Evolutionary conservation across 2,113 vertebrate genomes (phyloP).

Genomic region (Tautogolabrus adspersus): DNA sequence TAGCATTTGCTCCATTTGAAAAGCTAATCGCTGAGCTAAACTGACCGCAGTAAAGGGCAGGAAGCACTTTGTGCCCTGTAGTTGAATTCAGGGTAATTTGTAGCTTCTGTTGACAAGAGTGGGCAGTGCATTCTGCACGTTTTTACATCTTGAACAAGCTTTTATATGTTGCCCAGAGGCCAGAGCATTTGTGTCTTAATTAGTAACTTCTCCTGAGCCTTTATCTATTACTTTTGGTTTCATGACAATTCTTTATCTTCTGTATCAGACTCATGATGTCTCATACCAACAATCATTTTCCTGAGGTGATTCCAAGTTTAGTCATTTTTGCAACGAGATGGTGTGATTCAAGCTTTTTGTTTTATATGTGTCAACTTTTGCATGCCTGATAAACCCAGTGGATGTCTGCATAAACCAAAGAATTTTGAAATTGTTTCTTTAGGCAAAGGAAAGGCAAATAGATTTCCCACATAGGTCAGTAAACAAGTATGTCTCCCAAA

Average conservation of each 20-base stretch:
- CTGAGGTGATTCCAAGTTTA: not conserved
- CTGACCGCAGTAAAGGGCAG: constrained; percentile 5
- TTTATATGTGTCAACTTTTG: not conserved
- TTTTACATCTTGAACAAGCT: not conserved
- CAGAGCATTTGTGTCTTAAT: too few relatives aligned
- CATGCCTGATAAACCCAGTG: not conserved
- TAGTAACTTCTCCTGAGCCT: not conserved
- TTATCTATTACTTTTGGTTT: not conserved
- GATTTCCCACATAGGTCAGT: not conserved
- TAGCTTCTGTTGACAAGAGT: too few relatives aligned
- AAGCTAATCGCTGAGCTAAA: not conserved
- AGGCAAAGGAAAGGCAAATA: not conserved
- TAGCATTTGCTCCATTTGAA: not conserved
- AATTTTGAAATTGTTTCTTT: not conserved
- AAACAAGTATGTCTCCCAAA: not conserved
- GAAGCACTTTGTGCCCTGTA: not conserved
- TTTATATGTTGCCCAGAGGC: not conserved
- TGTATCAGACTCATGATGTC: not conserved
- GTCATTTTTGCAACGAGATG: not conserved
- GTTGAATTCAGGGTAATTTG: not conserved
- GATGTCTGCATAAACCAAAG: not conserved
- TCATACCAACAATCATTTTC: not conserved
- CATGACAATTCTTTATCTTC: not conserved
- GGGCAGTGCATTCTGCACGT: too few relatives aligned
- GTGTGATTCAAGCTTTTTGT: not conserved